Conservation (phyloP, 2,888 invertebrate genomes). For the Eupithecia vulgata region DNA sequence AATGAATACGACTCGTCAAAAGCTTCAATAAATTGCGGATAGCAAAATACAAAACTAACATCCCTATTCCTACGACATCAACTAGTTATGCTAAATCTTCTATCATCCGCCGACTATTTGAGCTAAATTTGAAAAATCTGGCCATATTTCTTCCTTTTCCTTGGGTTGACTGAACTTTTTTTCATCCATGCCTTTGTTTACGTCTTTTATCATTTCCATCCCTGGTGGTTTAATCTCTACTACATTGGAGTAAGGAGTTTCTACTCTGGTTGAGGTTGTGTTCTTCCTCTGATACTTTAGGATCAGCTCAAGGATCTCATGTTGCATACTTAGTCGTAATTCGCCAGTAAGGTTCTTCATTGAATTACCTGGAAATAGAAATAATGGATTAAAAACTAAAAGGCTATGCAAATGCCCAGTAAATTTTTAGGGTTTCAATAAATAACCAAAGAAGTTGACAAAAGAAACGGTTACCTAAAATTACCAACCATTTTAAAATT, state of each 20-base stretch:
- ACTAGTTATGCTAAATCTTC: not conserved
- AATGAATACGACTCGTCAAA: not conserved
- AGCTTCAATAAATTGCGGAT: not conserved
- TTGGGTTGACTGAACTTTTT: constrained; percentile 54
- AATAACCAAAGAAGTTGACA: not conserved
- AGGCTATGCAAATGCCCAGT: no score
- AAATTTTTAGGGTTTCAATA: no score
- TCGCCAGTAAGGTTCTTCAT: constrained; percentile 71
- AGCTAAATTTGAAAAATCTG: constrained; percentile 73
- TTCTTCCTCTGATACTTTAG: constrained; percentile 61
- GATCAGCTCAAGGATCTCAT: constrained; percentile 72
- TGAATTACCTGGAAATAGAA: constrained; percentile 49
- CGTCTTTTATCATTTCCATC: constrained; percentile 45
- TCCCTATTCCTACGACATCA: not conserved
- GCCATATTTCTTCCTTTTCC: constrained; percentile 74
- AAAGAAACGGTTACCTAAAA: no score
- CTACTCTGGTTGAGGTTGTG: constrained; percentile 31
- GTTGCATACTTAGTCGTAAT: constrained; percentile 67
- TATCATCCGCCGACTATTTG: constrained; percentile 64
- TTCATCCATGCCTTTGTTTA: constrained; percentile 50
- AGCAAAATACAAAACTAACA: not conserved
- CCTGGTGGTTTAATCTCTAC: constrained; percentile 18
- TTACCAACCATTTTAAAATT: no score
- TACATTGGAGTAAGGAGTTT: constrained; percentile 36
- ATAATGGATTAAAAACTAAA: not conserved